phyloP scores from a whole-genome alignment of 2,113 vertebrate genomes.

The Jacana jacana region DNA sequence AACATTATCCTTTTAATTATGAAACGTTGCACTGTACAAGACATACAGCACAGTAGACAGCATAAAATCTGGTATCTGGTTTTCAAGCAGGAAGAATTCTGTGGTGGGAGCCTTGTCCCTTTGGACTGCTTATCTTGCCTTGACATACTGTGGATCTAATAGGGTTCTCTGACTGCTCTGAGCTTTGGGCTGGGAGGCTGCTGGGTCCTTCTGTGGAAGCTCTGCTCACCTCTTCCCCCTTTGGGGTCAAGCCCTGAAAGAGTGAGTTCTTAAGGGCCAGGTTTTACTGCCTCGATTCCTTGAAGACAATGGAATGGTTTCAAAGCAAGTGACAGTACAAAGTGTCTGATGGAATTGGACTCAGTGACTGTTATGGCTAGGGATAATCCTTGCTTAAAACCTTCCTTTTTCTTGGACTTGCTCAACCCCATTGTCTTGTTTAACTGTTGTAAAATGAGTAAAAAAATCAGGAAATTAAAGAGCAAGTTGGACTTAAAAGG shows the following conservation, averaged over 20 bases:
- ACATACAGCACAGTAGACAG: background rate
- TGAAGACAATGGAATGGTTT: background rate
- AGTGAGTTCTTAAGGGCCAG: background rate
- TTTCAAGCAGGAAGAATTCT: background rate
- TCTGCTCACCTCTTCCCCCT: background rate
- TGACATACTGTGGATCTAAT: background rate
- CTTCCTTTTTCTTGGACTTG: background rate
- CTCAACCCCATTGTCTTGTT: background rate
- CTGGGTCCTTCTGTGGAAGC: background rate
- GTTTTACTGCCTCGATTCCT: background rate
- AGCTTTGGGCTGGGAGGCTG: background rate
- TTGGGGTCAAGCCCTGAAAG: background rate
- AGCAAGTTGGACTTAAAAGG: background rate
- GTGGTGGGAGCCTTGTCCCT: background rate
- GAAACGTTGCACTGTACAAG: accelerated
- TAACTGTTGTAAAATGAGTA: background rate
- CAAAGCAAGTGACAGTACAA: background rate
- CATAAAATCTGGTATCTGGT: background rate
- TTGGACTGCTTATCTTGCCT: background rate
- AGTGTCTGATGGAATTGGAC: background rate
- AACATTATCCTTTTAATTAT: background rate
- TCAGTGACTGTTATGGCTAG: background rate
- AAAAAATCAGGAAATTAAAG: background rate
- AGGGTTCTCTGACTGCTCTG: background rate
- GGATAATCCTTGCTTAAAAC: background rate